Evolutionary conservation across 1,140 invertebrate genomes (phyloP).

Genomic region (Stenopsyche tienmushanensis): DNA sequence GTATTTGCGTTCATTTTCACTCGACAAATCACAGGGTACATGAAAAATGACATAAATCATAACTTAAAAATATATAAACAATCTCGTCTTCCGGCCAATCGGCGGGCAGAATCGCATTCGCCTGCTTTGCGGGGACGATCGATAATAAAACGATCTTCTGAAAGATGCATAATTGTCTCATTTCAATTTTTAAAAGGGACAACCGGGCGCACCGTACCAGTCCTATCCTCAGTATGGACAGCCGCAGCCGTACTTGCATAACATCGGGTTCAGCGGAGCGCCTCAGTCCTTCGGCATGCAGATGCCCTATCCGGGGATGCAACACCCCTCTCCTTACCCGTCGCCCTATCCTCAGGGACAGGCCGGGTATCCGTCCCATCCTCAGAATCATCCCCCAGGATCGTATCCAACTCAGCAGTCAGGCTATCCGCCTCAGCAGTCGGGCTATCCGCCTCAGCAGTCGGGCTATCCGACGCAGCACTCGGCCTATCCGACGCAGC

Average conservation of each 20-base stretch:
- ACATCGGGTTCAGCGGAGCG: slow-evolving; percentile 53
- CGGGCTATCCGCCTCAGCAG: slow-evolving; percentile 21
- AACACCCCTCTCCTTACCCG: slow-evolving; percentile 44
- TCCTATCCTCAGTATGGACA: slow-evolving; percentile 43
- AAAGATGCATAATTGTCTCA: no score
- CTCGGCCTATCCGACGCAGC: slow-evolving; percentile 32
- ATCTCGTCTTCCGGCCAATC: no score
- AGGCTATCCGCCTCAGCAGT: slow-evolving; percentile 32
- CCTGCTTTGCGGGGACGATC: no score
- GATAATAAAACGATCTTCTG: no score
- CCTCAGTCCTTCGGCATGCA: slow-evolving; percentile 56
- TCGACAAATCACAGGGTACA: no score
- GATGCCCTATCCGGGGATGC: slow-evolving; percentile 50
- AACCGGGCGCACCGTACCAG: slow-evolving; percentile 37
- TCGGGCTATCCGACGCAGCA: slow-evolving; percentile 42
- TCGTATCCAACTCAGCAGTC: slow-evolving; percentile 24
- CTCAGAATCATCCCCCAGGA: slow-evolving; percentile 15
- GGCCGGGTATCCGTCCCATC: slow-evolving; percentile 35
- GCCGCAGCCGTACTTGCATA: slow-evolving; percentile 51
- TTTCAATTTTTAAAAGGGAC: slow-evolving; percentile 53
- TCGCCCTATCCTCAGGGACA: slow-evolving; percentile 49
- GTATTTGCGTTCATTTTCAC: no score
- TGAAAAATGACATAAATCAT: no score
- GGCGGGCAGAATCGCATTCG: no score
- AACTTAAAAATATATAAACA: no score